phyloP scores from a whole-genome alignment of 2,888 invertebrate genomes.

The Eucriotettix oculatus region DNA sequence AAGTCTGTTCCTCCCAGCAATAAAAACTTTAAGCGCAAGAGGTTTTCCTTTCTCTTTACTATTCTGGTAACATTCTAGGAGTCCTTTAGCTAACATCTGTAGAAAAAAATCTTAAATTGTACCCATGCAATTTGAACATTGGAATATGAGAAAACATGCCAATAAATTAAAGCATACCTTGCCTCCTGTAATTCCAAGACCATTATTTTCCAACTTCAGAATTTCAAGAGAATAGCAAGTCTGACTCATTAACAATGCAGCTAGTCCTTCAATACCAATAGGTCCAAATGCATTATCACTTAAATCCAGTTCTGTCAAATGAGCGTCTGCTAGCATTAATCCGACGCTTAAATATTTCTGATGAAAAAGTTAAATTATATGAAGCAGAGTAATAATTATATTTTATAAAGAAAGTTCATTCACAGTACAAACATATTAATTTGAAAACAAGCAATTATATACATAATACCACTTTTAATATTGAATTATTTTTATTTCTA shows the following conservation, averaged over 20 bases:
- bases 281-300: slow-evolving; percentile 97
- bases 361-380: too few relatives aligned
- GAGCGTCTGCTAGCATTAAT: slow-evolving; percentile 61
- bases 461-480: too few relatives aligned
- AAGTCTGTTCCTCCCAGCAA: slow-evolving; percentile 84
- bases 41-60: slow-evolving; percentile 47
- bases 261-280: slow-evolving; percentile 78
- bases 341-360: slow-evolving; percentile 60
- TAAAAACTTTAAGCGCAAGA: slow-evolving; percentile 62
- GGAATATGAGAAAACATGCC: neutral
- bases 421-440: too few relatives aligned
- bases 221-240: slow-evolving; percentile 71
- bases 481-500: too few relatives aligned
- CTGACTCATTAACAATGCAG: slow-evolving; percentile 62
- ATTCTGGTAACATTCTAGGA: slow-evolving; percentile 46
- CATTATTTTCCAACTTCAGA: slow-evolving; percentile 84
- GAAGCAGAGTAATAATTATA: too few relatives aligned
- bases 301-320: slow-evolving; percentile 70
- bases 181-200: slow-evolving; percentile 82
- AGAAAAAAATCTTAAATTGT: neutral
- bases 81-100: slow-evolving; percentile 55
- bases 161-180: slow-evolving; percentile 24
- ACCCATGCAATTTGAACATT: too few relatives aligned
- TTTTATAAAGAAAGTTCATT: too few relatives aligned
- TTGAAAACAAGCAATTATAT: too few relatives aligned